These are phyloP conservation scores for Heterotis niloticus DNA, from an alignment of 2,113 vertebrate species.

Conservation along the genomic window DNA sequence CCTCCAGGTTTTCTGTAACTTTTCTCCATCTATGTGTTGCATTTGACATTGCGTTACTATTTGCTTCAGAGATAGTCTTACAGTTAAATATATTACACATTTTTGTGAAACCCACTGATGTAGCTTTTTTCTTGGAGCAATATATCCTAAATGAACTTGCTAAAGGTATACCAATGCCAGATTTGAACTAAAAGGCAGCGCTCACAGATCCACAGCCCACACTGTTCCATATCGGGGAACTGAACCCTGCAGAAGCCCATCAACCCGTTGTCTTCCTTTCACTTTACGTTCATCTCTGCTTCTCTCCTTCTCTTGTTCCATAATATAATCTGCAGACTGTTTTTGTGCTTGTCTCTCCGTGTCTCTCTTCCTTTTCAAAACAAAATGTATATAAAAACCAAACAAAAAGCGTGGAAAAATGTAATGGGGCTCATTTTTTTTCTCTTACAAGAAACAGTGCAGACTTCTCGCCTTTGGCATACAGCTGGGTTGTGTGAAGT, in stretches of 20 bases:
- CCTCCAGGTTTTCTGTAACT: neutral
- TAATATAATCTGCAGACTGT: neutral
- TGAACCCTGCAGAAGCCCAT: too few species aligned
- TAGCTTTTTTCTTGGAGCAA: constrained; percentile 15
- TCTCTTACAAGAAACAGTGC: neutral
- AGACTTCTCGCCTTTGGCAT: neutral
- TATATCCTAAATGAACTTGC: neutral
- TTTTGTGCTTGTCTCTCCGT: neutral
- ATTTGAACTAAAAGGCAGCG: constrained; percentile 9
- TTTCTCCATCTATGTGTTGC: neutral
- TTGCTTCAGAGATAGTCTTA: neutral
- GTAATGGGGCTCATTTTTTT: neutral
- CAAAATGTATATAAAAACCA: constrained; percentile 10
- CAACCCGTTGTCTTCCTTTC: neutral
- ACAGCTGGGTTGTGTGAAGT: neutral
- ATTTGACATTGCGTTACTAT: neutral
- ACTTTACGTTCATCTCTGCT: neutral
- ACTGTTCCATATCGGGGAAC: too few species aligned
- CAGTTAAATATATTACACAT: neutral
- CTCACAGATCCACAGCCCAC: neutral
- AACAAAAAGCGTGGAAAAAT: constrained; percentile 2
- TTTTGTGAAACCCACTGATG: constrained; percentile 2
- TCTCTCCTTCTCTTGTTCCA: neutral
- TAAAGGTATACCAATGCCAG: neutral
- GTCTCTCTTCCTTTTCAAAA: neutral